Evolutionary conservation across 1,140 invertebrate genomes (phyloP), one percentile per base, ranked within the genome.

Genomic region (Chironomus striatipennis): DNA sequence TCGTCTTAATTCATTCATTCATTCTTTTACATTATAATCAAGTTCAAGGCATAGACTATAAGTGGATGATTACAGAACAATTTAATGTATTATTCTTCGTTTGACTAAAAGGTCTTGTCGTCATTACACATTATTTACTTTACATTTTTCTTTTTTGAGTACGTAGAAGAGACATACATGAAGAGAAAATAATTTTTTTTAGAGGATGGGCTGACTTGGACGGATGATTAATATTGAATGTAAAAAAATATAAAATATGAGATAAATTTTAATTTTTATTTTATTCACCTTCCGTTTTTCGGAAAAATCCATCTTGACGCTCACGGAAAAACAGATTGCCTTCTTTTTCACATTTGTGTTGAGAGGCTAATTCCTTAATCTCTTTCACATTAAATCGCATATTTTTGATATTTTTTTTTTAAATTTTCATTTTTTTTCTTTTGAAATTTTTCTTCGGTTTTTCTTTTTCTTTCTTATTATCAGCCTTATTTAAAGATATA

Each of bases 361-460:
- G 93, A 7, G 90, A 90, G 72, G 93, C 94, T 80, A 97, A 82
- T 74, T 91, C 89, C 76, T 90, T 85, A 77, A 98, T 82, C 83
- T 96, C 95, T 82, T 93, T 90, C 81, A 91, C 93, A 83, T 97
- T 97, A 81, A 94, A 97, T 80, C 93, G 86, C 94, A 97, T 97
- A 80, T 84, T 87, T 79, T 76, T 8, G 17, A 57, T 15, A 64
- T 21, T 75, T 12, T 47, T 47, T 47, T 47, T 12, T n/a, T 57
- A 57, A 57, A 5, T 15, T 57, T 57, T 57, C 47, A 57, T 57
- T n/a, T 57, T 57, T n/a, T 12, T 8, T 8, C 9, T 47, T 15
- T 57, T 57, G 15, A 34, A 34, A 34, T 12, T 57, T 57, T 57
- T 57, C n/a, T n/a, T 57, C 47, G 15, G 15, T 57, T 57, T 57